A percentile compares a stretch with the other conserved stretches of the same genome.
Conservation (phyloP, 2,888 invertebrate species). For the Pristionchus exspectatus region DNA sequence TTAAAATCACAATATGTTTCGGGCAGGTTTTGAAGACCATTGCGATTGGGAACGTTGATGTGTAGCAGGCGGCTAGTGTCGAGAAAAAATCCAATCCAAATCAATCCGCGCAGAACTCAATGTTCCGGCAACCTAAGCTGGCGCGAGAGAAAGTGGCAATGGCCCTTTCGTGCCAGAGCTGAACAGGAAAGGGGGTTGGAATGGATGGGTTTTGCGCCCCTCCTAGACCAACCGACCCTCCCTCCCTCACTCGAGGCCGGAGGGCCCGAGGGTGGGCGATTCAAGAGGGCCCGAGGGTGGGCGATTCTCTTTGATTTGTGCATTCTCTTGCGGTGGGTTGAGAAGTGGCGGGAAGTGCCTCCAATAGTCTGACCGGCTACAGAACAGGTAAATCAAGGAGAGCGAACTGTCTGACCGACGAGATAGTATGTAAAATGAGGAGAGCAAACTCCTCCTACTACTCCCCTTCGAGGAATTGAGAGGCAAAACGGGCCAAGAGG, state of each 20-base stretch:
- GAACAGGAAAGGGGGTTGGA: neutral
- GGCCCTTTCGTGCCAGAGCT: neutral
- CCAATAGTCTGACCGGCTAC: too few relatives aligned
- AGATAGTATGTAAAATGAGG: neutral
- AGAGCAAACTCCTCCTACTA: neutral
- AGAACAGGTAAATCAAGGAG: too few relatives aligned
- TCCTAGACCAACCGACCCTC: slow-evolving; percentile 9
- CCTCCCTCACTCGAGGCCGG: neutral
- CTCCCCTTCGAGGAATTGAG: neutral
- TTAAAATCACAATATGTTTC: too few relatives aligned
- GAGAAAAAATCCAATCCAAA: too few relatives aligned
- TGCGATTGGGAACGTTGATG: too few relatives aligned
- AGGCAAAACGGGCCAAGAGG: slow-evolving; percentile 9
- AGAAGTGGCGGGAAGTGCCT: too few relatives aligned
- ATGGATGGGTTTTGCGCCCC: neutral
- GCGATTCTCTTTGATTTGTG: neutral
- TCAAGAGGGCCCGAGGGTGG: neutral
- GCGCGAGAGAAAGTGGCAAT: neutral
- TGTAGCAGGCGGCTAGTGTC: too few relatives aligned
- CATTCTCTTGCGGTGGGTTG: neutral
- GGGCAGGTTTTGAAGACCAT: too few relatives aligned
- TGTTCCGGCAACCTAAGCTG: slow-evolving; percentile 10
- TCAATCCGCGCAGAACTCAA: neutral
- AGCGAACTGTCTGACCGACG: neutral
- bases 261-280: neutral